phyloP scores from a whole-genome alignment of 2,113 vertebrate species.

The Rhinopomastus cyanomelas region DNA sequence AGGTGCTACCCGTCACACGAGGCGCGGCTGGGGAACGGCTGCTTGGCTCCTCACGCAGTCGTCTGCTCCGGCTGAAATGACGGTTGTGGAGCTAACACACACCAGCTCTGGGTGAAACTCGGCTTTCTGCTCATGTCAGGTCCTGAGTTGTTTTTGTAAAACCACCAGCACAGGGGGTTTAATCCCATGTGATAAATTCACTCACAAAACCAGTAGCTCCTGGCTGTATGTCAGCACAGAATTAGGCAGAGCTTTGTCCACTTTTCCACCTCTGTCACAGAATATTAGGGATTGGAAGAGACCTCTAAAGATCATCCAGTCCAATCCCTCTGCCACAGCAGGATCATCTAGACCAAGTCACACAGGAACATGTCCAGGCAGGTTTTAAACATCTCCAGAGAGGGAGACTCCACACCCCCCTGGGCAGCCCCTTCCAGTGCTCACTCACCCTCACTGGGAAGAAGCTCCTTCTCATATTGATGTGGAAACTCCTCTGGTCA shows the following conservation, averaged over 20 bases:
- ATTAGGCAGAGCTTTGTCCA: background rate
- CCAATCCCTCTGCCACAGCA: no score
- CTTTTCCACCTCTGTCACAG: background rate
- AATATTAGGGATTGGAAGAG: no score
- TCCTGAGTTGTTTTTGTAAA: background rate
- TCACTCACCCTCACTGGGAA: no score
- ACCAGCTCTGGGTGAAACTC: background rate
- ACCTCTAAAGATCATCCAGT: no score
- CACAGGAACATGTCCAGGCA: no score
- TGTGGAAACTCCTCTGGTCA: no score
- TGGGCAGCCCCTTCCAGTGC: no score
- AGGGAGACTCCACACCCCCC: no score
- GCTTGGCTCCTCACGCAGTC: background rate
- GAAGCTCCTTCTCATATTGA: no score
- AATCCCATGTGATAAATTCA: background rate
- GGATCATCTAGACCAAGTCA: no score
- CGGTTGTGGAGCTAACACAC: background rate
- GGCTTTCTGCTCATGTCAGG: background rate
- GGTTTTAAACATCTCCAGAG: no score
- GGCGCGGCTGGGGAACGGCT: background rate
- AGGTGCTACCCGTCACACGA: background rate
- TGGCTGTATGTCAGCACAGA: background rate
- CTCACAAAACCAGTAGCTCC: background rate
- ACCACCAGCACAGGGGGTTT: background rate
- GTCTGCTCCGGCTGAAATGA: background rate